Base-by-base conservation (phyloP, 2,888 invertebrate species). In the Meta bourneti region DNA sequence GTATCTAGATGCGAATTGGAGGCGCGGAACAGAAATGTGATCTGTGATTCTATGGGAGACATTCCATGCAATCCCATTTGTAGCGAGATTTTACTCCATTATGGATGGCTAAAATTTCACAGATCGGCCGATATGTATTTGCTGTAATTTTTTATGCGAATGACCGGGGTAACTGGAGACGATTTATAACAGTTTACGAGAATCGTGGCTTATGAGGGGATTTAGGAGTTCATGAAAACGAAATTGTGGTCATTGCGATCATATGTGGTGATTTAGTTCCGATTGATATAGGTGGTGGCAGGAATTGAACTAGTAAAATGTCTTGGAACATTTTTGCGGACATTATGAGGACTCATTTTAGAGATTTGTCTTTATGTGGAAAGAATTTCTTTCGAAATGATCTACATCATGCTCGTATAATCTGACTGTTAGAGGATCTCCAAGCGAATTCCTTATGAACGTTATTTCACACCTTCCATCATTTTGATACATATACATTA, bases 1-100 rank as follows among this genome's bases (percentile, higher is more conserved):
- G 80, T 69, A 81, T 69, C 80, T 16, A n/a, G 20, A 82, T 82
- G 72, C 72, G 82, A 72, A 82, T 82, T 82, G 51, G 71, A 52
- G 52, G 71, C 72, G 72, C 9, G 16, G 52, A 6, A 78, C 13
- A 48, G 70, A 49, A 49, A 82, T 52, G 71, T 52, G 71, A 71
- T 51, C 69, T 34, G 34, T 34, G 34, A 34, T 34, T 34, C 34
- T 52, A 77, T 69, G 69, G 69, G n/a, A 69, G 49, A 49, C 69
- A 81, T 81, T 69, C 20, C 49, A 7, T 54, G 16, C 82, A 51
- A 51, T 82, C n/a, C 49, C 52, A 19, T 19, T 82, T 72, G 82
- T 19, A 81, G 71, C 48, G 16, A 49, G 34, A 81, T 19, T 19
- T 52, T 82, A 82, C 61, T 61, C 61, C 52, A 20, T 19, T 71